phyloP scores from a whole-genome alignment of 2,113 vertebrate species.

The Myocastor coypus region DNA sequence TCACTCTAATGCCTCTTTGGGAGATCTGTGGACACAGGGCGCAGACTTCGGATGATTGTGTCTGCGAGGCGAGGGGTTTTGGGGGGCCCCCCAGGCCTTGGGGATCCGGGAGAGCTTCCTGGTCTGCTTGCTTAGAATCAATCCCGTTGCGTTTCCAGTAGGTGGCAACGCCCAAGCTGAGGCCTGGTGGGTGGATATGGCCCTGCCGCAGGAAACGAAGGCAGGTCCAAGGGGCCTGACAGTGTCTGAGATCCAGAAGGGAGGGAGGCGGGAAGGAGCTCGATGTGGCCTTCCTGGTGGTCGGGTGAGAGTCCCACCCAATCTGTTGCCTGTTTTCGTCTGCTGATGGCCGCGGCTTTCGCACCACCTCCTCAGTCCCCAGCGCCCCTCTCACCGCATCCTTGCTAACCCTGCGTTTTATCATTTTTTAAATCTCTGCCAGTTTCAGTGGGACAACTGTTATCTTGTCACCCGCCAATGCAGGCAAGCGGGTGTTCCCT shows the following conservation, averaged over 20 bases:
- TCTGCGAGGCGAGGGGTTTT: too few relatives aligned
- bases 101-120: neutral
- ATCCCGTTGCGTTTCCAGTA: neutral
- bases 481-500: neutral
- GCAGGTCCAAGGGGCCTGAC: neutral
- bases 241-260: neutral
- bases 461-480: neutral
- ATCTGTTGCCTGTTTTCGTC: neutral
- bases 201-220: neutral
- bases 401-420: neutral
- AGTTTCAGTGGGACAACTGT: neutral
- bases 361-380: neutral
- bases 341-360: constrained; percentile 9
- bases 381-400: constrained; percentile 34
- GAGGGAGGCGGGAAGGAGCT: neutral
- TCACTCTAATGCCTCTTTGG: neutral
- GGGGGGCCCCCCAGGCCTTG: too few relatives aligned
- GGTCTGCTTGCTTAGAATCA: neutral
- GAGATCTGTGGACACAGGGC: neutral
- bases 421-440: constrained; percentile 4
- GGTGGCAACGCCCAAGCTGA: too few relatives aligned
- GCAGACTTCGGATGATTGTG: neutral
- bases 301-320: too few relatives aligned
- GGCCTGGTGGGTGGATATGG: neutral
- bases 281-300: neutral